phyloP scores from a whole-genome alignment of 2,113 vertebrate species.

The Sardina pilchardus region DNA sequence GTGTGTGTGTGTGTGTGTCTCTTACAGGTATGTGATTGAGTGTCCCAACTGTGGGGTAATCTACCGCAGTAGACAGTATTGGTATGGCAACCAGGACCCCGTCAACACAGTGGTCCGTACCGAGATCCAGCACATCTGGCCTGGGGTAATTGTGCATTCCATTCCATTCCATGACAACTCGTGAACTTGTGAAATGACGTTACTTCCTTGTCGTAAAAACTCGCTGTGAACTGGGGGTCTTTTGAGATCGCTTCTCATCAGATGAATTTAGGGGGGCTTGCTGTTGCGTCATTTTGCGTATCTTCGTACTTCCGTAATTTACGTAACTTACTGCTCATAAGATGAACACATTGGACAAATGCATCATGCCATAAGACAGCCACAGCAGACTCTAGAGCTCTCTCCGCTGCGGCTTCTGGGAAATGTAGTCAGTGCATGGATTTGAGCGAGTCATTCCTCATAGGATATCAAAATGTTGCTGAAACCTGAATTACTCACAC shows the following conservation, averaged over 20 bases:
- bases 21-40: constrained; percentile 90
- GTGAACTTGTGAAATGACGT: too few relatives aligned
- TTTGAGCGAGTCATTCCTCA: background rate
- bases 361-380: background rate
- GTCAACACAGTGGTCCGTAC: constrained; percentile 97
- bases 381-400: background rate
- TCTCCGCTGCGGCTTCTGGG: background rate
- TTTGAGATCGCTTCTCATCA: too few relatives aligned
- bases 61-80: constrained; percentile 96
- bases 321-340: too few relatives aligned
- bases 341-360: too few relatives aligned
- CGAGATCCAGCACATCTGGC: constrained; percentile 97
- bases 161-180: too few relatives aligned
- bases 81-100: constrained; percentile 99
- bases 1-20: constrained; percentile 17
- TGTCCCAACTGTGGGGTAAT: constrained; percentile 95
- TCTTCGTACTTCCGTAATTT: too few relatives aligned
- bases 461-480: background rate
- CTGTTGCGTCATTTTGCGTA: too few relatives aligned
- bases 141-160: constrained; percentile 76
- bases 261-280: too few relatives aligned
- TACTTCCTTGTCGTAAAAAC: too few relatives aligned
- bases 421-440: background rate
- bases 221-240: too few relatives aligned
- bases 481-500: too few relatives aligned